Evolutionary conservation across 2,113 vertebrate genomes (phyloP).

Genomic region (Nasalis larvatus): DNA sequence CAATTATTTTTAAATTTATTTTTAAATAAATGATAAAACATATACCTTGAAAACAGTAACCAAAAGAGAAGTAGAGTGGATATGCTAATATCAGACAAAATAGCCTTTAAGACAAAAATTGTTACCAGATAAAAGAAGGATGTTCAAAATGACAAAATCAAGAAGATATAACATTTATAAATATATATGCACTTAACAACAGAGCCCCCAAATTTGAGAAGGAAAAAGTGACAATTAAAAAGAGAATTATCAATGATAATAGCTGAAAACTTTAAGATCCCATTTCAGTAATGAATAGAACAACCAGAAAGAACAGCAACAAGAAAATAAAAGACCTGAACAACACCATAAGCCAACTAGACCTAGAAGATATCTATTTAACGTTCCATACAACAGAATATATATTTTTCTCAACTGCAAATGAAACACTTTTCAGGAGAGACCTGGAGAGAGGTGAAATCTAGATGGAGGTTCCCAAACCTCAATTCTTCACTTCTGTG

Average conservation of each 20-base stretch:
- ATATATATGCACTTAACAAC: neutral
- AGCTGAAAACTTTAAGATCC: neutral
- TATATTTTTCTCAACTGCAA: neutral
- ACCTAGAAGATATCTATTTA: neutral
- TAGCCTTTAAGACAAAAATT: neutral
- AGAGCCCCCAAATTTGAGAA: neutral
- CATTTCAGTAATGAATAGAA: neutral
- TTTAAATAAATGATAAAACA: neutral
- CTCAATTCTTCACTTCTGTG: too few species aligned
- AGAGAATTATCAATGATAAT: neutral
- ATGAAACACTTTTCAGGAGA: neutral
- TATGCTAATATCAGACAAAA: neutral
- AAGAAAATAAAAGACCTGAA: neutral
- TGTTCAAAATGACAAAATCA: neutral
- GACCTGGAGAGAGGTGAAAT: too few species aligned
- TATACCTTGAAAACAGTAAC: neutral
- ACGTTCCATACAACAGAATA: neutral
- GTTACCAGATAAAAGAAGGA: neutral
- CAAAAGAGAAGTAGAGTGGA: neutral
- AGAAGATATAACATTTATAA: neutral
- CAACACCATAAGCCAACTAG: neutral
- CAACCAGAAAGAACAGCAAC: neutral
- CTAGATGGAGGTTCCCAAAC: too few species aligned
- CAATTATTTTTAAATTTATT: too few species aligned
- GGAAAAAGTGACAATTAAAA: neutral